These are phyloP conservation scores for Cercocebus atys DNA, from an alignment of 2,113 vertebrate species.

Conservation along the genomic window DNA sequence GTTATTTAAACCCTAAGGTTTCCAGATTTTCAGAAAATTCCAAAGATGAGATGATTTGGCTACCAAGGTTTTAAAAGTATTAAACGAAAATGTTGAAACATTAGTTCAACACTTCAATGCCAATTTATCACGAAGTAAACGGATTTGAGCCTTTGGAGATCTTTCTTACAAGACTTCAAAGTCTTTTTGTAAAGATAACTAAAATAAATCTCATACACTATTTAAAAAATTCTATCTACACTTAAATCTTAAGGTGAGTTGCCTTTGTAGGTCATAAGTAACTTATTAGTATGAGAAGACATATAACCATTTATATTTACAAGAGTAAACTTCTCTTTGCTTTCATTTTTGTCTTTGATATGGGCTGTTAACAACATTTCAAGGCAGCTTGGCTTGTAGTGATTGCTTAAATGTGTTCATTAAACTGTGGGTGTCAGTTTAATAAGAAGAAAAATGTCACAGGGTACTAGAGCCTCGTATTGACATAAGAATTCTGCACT, in stretches of 20 bases:
- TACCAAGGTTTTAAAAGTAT: not conserved
- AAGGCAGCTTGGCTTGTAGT: not conserved
- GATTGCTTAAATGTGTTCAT: not conserved
- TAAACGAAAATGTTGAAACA: not conserved
- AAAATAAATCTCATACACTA: conserved; percentile 63
- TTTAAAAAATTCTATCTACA: conserved; percentile 62
- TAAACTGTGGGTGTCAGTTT: not conserved
- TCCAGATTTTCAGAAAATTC: conserved; percentile 23
- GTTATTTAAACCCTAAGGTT: not conserved
- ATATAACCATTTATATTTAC: not conserved
- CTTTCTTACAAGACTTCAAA: conserved; percentile 65
- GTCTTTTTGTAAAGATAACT: conserved; percentile 60
- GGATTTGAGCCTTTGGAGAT: not conserved
- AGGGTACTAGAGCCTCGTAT: not conserved
- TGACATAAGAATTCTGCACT: not conserved
- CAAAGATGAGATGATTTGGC: not conserved
- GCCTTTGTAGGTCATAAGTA: conserved; percentile 59
- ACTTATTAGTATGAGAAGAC: not conserved
- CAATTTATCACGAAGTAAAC: conserved; percentile 52
- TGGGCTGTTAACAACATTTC: not conserved
- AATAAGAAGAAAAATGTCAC: not conserved
- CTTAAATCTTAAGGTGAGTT: conserved; percentile 61
- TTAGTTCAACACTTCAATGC: conserved; percentile 39
- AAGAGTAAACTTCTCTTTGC: not conserved
- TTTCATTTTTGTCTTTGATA: conserved; percentile 7